Evolutionary conservation across 2,113 vertebrate species (phyloP).

Genomic region (Anser cygnoides): DNA sequence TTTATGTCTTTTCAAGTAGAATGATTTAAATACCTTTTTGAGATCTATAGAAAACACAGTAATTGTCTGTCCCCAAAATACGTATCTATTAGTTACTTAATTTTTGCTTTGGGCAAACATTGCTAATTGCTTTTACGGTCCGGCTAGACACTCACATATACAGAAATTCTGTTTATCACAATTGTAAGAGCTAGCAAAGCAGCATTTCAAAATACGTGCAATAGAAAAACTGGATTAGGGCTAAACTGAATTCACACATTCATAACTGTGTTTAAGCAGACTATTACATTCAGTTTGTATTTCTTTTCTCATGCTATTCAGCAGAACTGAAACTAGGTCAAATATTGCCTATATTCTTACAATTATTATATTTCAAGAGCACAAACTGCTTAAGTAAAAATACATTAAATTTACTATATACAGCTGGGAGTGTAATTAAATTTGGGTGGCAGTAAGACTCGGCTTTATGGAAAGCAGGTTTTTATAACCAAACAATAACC

Average conservation of each 20-base stretch:
- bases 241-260: neutral
- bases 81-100: neutral
- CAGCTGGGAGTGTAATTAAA: neutral
- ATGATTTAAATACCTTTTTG: neutral
- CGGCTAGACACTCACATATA: neutral
- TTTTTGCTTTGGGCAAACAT: neutral
- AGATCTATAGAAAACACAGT: neutral
- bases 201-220: neutral
- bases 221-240: neutral
- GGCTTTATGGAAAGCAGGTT: neutral
- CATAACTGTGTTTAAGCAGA: neutral
- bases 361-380: neutral
- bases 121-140: neutral
- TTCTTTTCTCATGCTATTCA: neutral
- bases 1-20: neutral
- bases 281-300: neutral
- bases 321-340: neutral
- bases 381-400: neutral
- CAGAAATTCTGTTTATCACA: neutral
- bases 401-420: neutral
- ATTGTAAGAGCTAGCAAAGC: neutral
- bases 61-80: neutral
- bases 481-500: neutral
- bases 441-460: neutral
- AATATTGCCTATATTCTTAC: neutral